A percentile compares a stretch with the other conserved stretches of the same genome.
Evolutionary conservation across 2,888 invertebrate species (phyloP).

Genomic region (Heliothis peltigera): DNA sequence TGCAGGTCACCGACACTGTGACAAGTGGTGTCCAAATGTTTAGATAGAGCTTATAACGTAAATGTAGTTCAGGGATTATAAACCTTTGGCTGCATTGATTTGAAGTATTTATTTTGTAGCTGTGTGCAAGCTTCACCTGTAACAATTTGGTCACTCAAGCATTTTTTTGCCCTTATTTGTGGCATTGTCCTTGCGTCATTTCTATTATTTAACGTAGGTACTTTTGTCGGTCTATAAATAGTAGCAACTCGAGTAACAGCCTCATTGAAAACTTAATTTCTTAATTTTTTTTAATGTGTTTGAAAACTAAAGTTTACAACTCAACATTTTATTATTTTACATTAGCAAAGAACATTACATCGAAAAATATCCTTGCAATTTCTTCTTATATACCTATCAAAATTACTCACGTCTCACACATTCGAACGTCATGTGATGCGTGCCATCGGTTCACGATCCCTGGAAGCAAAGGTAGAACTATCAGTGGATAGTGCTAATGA

Average conservation of each 20-base stretch:
- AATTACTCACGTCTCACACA: background rate
- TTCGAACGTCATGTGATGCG: background rate
- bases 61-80: slow-evolving; percentile 30
- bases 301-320: too few relatives aligned
- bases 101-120: too few relatives aligned
- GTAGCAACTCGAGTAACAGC: too few relatives aligned
- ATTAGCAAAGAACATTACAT: background rate
- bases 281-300: too few relatives aligned
- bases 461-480: slow-evolving; percentile 71
- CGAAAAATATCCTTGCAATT: background rate
- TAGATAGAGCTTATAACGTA: slow-evolving; percentile 40
- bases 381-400: background rate
- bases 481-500: slow-evolving; percentile 84
- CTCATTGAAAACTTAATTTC: too few relatives aligned
- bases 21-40: slow-evolving; percentile 28
- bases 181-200: too few relatives aligned
- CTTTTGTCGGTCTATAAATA: too few relatives aligned
- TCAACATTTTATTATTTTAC: too few relatives aligned
- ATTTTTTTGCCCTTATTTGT: too few relatives aligned
- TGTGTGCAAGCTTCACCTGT: too few relatives aligned
- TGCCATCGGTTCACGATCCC: slow-evolving; percentile 27
- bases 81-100: background rate
- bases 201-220: too few relatives aligned
- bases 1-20: slow-evolving; percentile 34
- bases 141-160: too few relatives aligned